Percentiles rank a stretch among this genome's conserved stretches.
phyloP scores from a whole-genome alignment of 1,140 invertebrate genomes.

The Philopotamus ludificatus region DNA sequence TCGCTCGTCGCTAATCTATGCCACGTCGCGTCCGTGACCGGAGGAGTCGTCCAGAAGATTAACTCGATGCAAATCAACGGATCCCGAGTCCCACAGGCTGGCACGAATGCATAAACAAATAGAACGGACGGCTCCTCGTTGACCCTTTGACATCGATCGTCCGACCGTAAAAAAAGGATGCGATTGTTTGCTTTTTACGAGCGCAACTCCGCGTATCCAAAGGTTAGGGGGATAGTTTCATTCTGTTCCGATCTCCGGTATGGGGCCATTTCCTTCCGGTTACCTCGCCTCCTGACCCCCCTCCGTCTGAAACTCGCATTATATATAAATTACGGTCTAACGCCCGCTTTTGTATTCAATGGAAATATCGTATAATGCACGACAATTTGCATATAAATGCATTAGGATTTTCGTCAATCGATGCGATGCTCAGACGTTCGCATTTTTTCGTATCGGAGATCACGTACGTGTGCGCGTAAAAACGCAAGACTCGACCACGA shows the following conservation, averaged over 20 bases:
- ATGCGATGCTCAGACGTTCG: no score
- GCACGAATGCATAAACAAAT: constrained; percentile 2
- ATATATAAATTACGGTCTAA: neutral
- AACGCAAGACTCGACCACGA: no score
- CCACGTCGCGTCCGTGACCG: neutral
- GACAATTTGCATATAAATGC: no score
- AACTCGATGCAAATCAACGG: neutral
- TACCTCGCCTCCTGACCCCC: neutral
- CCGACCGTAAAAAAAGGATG: neutral
- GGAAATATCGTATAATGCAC: no score
- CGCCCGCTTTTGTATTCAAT: neutral
- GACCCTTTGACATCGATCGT: neutral
- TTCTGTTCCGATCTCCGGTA: constrained; percentile 14
- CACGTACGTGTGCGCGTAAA: no score
- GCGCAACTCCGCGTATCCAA: neutral
- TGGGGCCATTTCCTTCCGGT: constrained; percentile 22
- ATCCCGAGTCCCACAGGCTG: neutral
- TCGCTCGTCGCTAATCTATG: no score
- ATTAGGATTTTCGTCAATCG: no score
- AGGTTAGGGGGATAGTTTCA: neutral
- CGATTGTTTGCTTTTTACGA: constrained; percentile 7
- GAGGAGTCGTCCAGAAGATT: neutral
- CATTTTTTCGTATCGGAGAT: no score
- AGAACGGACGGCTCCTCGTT: neutral
- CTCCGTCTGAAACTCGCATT: neutral